Base-by-base conservation (phyloP, 2,113 vertebrate species). In the Ciconia maguari region DNA sequence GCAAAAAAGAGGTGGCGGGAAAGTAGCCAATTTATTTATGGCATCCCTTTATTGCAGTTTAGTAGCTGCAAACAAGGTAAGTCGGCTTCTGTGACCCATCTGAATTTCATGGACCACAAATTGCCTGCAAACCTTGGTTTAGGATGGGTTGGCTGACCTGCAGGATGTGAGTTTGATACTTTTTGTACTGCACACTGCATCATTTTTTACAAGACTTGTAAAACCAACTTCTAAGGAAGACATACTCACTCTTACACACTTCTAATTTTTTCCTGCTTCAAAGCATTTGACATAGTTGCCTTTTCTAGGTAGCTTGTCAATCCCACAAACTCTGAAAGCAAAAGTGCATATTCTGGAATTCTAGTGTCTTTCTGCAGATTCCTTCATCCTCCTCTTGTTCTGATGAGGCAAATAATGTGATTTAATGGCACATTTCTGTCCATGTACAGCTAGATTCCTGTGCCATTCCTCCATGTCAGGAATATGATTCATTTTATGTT, bases 221-320 rank as follows among this genome's bases (percentile, higher is more conserved):
- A 93, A 91, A 36, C 6, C 19, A 26, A 2, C 54, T 76, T 42
- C 3, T 38, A 27, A 64, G 3, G 20, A 52, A 41, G 62, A 42
- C 2, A 1, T 19, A 2, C 42, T 49, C 3, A 0, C 9, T 70
- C 19, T 42, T 44, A 11, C 0, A 2, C 9, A 19, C 15, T 44
- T 74, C 29, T 46, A 2, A 2, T 44, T 72, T 65, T 89, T 61
- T 14, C 38, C 22, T 5, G 1, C 22, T 87, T 58, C n/a, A 32
- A 68, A 88, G 20, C 5, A 7, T 48, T 42, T 38, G 13, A 16
- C 9, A 1, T 16, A 1, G 4, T 57, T 65, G 6, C n/a, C 30
- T 76, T 58, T 42, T 52, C 54, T 13, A 10, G 13, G 44, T 55
- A 10, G 18, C 22, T 61, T 87, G 62, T 75, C 0, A 0, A 41